These are phyloP conservation scores for Paramacrobiotus metropolitanus DNA, from an alignment of 1,140 invertebrate genomes.

Conservation along the genomic window DNA sequence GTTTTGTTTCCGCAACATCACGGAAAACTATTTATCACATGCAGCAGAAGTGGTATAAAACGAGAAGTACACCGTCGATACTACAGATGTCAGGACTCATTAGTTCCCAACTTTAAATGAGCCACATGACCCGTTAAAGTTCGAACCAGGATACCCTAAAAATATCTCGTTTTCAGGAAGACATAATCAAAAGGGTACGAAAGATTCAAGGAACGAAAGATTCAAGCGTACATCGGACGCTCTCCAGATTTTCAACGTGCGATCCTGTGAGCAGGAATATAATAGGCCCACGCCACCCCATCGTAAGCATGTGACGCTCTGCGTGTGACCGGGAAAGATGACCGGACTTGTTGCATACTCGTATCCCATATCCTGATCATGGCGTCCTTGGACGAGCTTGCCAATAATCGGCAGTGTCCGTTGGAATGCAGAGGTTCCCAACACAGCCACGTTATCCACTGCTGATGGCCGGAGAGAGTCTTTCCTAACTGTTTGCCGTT, in stretches of 20 bases:
- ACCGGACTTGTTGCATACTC: slow-evolving; percentile 34
- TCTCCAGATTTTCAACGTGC: slow-evolving; percentile 94
- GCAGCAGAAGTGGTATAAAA: no score
- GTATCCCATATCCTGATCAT: slow-evolving; percentile 93
- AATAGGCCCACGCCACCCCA: slow-evolving; percentile 86
- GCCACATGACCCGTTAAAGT: no score
- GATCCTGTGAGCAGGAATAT: slow-evolving; percentile 84
- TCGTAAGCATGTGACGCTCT: slow-evolving; percentile 69
- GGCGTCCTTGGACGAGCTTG: slow-evolving; percentile 74
- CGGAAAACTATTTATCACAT: no score
- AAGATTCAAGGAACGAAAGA: no score
- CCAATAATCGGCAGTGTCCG: slow-evolving; percentile 40
- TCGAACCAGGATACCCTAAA: no score
- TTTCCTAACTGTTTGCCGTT: slow-evolving; percentile 60
- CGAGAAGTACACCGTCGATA: no score
- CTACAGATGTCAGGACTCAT: no score
- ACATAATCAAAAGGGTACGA: no score
- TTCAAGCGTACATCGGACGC: slow-evolving; percentile 42
- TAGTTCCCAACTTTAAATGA: no score
- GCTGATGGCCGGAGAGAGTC: slow-evolving; percentile 58
- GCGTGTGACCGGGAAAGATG: slow-evolving; percentile 50
- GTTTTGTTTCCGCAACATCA: no score
- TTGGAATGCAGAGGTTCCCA: slow-evolving; percentile 85
- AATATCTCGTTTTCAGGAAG: no score
- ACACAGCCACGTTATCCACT: slow-evolving; percentile 69